Evolutionary conservation across 2,888 invertebrate species (phyloP), one percentile per base, ranked within the genome.

Genomic region (Caenorhabditis drosophilae): DNA sequence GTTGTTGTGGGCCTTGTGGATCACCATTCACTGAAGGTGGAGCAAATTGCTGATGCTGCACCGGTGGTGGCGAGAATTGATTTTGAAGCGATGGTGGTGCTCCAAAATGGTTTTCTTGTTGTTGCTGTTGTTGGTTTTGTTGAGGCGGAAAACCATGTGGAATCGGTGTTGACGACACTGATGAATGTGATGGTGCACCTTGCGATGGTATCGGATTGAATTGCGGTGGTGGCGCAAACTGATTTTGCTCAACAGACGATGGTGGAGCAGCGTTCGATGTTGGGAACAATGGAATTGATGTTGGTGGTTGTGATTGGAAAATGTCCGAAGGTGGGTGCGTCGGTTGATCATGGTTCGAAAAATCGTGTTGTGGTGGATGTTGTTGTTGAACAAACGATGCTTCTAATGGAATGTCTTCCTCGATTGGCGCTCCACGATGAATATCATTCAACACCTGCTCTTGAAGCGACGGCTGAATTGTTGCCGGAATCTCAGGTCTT

Each of bases 391-490:
- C 25, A 16, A 23, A 38, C 9, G 40, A 50, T 2, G 35, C 20
- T n/a, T 67, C 67, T 7, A 67, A 31, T 31, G 67, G 57, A 45
- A 67, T 67, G 12, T 67, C 67, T 47, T 67, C 67, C 18, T 67
- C 67, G 9, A 61, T 40, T n/a, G 54, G 61, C 25, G 52, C 41
- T 18, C 53, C 45, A n/a, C 55, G 60, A 34, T 57, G 56, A 26
- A 46, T 57, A 7, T 52, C 42, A 7, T 4, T 23, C 6, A 52
- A 22, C 18, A 77, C 75, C 55, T 78, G 73, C 59, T 78, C 76
- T 41, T 78, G 77, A 3, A 62, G 34, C 16, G 77, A 76, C 18
- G 78, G 77, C 23, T 78, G 71, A 38, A 78, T 78, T 9, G 78
- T 78, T 0, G 78, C 78, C 2, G 78, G 76, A 7, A 63, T 42